Evolutionary conservation across 2,888 invertebrate genomes (phyloP).

Genomic region (Morpho deidamia): DNA sequence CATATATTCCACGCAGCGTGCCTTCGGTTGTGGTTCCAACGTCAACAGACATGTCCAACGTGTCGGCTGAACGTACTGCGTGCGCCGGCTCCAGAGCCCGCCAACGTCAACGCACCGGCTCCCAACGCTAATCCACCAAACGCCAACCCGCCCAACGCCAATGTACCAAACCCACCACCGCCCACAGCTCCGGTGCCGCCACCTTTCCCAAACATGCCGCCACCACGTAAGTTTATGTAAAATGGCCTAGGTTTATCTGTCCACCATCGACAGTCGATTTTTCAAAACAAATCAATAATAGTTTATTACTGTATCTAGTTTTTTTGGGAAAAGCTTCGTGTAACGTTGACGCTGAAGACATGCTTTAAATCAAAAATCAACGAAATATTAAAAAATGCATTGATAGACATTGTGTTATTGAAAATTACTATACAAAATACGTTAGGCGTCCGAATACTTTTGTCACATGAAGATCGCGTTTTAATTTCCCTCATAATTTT

Average conservation of each 20-base stretch:
- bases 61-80: constrained; percentile 92
- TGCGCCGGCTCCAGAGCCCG: constrained; percentile 56
- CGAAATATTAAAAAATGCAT: too few species aligned
- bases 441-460: too few species aligned
- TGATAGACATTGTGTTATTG: too few species aligned
- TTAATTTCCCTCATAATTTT: too few species aligned
- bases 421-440: too few species aligned
- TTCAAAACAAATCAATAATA: too few species aligned
- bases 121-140: constrained; percentile 32
- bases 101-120: constrained; percentile 29
- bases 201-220: constrained; percentile 57
- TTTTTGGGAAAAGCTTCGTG: too few species aligned
- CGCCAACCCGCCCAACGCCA: constrained; percentile 26
- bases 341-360: too few species aligned
- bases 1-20: constrained; percentile 99
- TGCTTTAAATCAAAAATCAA: too few species aligned
- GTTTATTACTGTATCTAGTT: too few species aligned
- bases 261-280: too few species aligned
- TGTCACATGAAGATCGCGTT: too few species aligned
- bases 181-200: constrained; percentile 42
- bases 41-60: constrained; percentile 99
- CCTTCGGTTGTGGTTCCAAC: constrained; percentile 98
- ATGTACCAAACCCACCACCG: constrained; percentile 30
- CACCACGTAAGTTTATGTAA: constrained; percentile 45
- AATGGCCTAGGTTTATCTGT: neutral